These are phyloP conservation scores for Camelus dromedarius DNA, from an alignment of 2,113 vertebrate species.

Conservation along the genomic window DNA sequence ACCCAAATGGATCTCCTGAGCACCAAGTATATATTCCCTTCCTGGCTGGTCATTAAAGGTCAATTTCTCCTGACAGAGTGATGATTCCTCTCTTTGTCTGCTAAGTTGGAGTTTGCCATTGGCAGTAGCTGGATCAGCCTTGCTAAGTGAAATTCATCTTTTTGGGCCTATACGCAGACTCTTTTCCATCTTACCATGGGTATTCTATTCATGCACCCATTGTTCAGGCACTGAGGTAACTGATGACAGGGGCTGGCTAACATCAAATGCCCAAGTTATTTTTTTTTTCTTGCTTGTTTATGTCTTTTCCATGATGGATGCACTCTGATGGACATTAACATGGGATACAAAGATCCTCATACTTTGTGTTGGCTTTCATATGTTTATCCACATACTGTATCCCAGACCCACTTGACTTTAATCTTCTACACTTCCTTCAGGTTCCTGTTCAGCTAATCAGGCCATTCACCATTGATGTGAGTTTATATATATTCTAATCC, in stretches of 20 bases:
- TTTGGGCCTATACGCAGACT: too few species aligned
- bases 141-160: background rate
- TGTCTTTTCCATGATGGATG: background rate
- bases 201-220: background rate
- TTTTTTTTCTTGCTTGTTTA: conserved; percentile 24
- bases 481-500: background rate
- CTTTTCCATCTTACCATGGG: background rate
- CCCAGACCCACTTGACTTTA: background rate
- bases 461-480: background rate
- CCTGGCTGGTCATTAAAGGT: background rate
- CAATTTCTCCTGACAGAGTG: background rate
- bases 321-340: background rate
- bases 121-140: background rate
- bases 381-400: background rate
- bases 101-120: background rate
- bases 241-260: background rate
- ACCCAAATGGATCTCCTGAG: background rate
- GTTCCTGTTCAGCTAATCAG: background rate
- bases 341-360: background rate
- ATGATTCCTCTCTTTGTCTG: background rate
- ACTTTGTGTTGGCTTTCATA: background rate
- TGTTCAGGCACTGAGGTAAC: background rate
- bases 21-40: background rate
- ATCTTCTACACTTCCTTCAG: background rate
- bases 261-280: background rate